Conservation (phyloP, 2,888 invertebrate genomes). For the Apamea monoglypha region DNA sequence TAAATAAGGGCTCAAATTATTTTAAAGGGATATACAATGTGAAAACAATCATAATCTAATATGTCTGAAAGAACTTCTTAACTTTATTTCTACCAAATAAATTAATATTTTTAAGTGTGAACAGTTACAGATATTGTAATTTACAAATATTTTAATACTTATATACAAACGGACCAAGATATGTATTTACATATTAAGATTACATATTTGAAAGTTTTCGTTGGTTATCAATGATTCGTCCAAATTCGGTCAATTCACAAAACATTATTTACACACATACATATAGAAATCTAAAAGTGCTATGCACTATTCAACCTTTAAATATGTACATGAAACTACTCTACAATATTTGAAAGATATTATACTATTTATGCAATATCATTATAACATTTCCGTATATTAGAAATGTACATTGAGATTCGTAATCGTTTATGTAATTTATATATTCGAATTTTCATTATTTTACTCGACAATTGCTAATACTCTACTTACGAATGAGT, state of each 20-base stretch:
- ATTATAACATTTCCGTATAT: slow-evolving; percentile 50
- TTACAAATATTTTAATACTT: slow-evolving; percentile 71
- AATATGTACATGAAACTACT: slow-evolving; percentile 70
- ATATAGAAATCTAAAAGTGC: slow-evolving; percentile 75
- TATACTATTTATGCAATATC: slow-evolving; percentile 46
- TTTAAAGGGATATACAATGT: slow-evolving; percentile 86
- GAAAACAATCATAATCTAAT: slow-evolving; percentile 68
- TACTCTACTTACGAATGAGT: slow-evolving; percentile 71
- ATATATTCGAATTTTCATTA: slow-evolving; percentile 38
- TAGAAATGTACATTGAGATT: slow-evolving; percentile 60
- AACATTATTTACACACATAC: slow-evolving; percentile 74
- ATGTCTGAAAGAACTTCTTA: slow-evolving; percentile 58
- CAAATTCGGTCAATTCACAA: slow-evolving; percentile 74
- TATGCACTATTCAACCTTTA: slow-evolving; percentile 79
- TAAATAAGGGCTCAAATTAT: slow-evolving; percentile 90
- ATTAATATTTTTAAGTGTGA: slow-evolving; percentile 55
- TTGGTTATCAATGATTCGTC: slow-evolving; percentile 75
- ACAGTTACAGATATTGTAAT: slow-evolving; percentile 64
- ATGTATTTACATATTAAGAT: slow-evolving; percentile 80
- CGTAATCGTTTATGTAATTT: slow-evolving; percentile 50
- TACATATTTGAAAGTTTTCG: slow-evolving; percentile 73
- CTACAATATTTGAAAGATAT: slow-evolving; percentile 59
- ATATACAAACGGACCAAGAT: slow-evolving; percentile 81
- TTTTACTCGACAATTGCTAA: slow-evolving; percentile 47
- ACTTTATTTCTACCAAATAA: slow-evolving; percentile 66